phyloP scores from a whole-genome alignment of 2,888 invertebrate species.

The Eristalinus sepulchralis region DNA sequence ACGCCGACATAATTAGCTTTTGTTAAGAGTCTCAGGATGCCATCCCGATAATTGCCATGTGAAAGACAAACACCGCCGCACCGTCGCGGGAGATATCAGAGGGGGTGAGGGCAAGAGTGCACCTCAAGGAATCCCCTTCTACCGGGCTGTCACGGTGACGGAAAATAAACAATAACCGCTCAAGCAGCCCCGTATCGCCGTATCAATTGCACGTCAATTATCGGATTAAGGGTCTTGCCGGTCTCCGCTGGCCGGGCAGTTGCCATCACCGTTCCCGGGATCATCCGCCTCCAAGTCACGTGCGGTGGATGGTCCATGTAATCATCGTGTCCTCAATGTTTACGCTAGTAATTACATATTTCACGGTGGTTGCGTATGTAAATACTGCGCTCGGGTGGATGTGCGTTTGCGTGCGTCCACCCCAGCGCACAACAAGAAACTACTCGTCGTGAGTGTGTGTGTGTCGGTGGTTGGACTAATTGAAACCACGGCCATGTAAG shows the following conservation, averaged over 20 bases:
- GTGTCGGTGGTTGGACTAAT: slow-evolving; percentile 39
- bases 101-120: neutral
- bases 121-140: neutral
- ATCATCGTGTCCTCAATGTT: slow-evolving; percentile 56
- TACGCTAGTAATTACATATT: slow-evolving; percentile 64
- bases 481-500: slow-evolving; percentile 39
- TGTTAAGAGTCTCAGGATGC: neutral
- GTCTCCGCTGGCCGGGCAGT: neutral
- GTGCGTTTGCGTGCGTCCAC: slow-evolving; percentile 20
- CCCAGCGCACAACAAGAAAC: slow-evolving; percentile 2
- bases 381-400: slow-evolving; percentile 4
- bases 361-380: slow-evolving; percentile 44
- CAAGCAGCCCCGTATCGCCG: slow-evolving; percentile 11
- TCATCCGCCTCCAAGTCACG: slow-evolving; percentile 49
- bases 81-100: neutral
- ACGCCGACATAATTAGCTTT: slow-evolving; percentile 5
- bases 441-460: slow-evolving; percentile 2
- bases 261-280: slow-evolving; percentile 7
- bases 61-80: slow-evolving; percentile 4
- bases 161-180: slow-evolving; percentile 24
- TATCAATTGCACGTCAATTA: slow-evolving; percentile 67
- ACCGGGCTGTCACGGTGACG: neutral
- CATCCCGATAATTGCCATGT: neutral
- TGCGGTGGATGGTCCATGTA: slow-evolving; percentile 48
- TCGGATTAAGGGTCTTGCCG: slow-evolving; percentile 35